Percentiles rank a stretch among this genome's conserved stretches.
These are phyloP conservation scores for Phyllostomus discolor DNA, from an alignment of 2,113 vertebrate species.

Conservation along the genomic window DNA sequence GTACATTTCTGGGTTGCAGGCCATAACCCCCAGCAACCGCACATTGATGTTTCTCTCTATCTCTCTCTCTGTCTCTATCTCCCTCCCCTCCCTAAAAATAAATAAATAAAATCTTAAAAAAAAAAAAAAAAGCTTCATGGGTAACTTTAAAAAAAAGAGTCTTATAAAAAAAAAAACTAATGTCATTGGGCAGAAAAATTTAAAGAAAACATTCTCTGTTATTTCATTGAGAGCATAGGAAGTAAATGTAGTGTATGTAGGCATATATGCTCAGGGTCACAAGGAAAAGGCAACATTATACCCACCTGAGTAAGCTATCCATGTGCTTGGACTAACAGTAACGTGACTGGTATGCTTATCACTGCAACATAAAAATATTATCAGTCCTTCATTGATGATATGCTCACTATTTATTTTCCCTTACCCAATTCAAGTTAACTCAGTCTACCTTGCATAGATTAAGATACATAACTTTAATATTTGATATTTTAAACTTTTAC, in stretches of 20 bases:
- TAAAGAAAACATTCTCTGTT: not conserved
- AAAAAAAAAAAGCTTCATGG: no score
- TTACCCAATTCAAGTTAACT: constrained; percentile 52
- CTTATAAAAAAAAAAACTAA: no score
- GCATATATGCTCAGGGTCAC: not conserved
- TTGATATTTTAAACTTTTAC: constrained; percentile 65
- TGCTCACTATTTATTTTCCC: constrained; percentile 46
- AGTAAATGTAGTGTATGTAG: not conserved
- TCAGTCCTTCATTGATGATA: constrained; percentile 56
- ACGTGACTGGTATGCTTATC: constrained; percentile 53
- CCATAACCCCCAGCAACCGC: no score
- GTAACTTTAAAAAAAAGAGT: no score
- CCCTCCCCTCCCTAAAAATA: no score
- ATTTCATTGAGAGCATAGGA: not conserved
- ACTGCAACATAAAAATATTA: constrained; percentile 63
- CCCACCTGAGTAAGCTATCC: constrained; percentile 33
- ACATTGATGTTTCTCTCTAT: no score
- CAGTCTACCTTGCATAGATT: not conserved
- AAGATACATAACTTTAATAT: constrained; percentile 65
- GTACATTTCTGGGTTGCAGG: no score
- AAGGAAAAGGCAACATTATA: not conserved
- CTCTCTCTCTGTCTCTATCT: no score
- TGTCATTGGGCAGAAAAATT: not conserved
- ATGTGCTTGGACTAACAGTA: constrained; percentile 55
- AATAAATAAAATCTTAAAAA: no score